Evolutionary conservation across 1,140 invertebrate species (phyloP).

Genomic region (Drosophila insularis): DNA sequence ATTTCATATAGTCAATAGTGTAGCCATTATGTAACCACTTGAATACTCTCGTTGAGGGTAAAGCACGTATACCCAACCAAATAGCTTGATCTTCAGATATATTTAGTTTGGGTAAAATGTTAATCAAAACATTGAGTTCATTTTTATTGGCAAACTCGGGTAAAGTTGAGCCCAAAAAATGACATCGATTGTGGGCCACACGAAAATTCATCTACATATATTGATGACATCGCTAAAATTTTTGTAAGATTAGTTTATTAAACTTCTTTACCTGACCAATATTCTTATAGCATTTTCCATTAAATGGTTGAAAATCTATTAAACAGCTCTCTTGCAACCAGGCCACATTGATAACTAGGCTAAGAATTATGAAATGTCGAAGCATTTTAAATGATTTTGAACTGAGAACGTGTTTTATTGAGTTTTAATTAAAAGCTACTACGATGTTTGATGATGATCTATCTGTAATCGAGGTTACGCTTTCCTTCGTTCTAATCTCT

Average conservation of each 20-base stretch:
- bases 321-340: background rate
- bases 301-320: background rate
- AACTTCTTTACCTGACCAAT: background rate
- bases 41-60: background rate
- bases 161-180: background rate
- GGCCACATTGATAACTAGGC: background rate
- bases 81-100: background rate
- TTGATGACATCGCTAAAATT: background rate
- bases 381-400: background rate
- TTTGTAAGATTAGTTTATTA: background rate
- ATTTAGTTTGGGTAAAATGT: no score
- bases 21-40: background rate
- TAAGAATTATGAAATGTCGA: background rate
- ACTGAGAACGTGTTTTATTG: background rate
- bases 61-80: background rate
- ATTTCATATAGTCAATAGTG: background rate
- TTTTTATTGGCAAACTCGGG: background rate
- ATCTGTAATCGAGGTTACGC: background rate
- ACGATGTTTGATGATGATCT: background rate
- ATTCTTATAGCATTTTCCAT: background rate
- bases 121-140: background rate
- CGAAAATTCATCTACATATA: background rate
- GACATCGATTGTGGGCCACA: background rate
- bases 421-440: background rate
- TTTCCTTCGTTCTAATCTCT: conserved; percentile 9